Evolutionary conservation across 2,797 vertebrate genomes (phyloP), one percentile per base, ranked within the genome.

Genomic region (Petrocephalus schoutedeni): DNA sequence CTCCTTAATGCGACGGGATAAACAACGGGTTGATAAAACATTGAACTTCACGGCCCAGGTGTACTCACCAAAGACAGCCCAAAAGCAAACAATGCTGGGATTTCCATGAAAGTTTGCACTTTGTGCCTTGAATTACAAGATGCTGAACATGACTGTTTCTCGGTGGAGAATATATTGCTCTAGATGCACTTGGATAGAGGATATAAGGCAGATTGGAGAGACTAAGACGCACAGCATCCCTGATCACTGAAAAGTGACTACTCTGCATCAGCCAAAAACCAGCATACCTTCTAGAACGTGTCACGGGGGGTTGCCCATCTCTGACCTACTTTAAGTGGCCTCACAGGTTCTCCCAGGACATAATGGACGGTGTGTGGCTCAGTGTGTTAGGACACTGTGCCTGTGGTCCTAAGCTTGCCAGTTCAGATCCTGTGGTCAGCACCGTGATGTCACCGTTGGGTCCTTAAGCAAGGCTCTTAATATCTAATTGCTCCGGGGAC

Each of bases 21-120:
- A 61, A 88, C 64, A 88, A 80, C 7, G 41, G 56, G 77, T 83
- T 86, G 57, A 12, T 64, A 49, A 64, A 86, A 23, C 58, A 49
- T 45, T 61, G 86, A 86, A 36, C 57, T 64, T 64, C 86, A 8
- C 10, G n/a, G 23, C 32, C 54, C 32, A 45, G 36, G 59, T 45
- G 32, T 5, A 4, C 57, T 41, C 6, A 41, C 56, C 2, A 49
- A 28, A 53, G 51, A 84, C 49, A 28, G 49, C 16, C 51, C 82
- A 12, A 14, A 54, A 12, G 6, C 49, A 84, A 56, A 32, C 23
- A 57, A 16, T 32, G 28, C 19, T 7, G 84, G 28, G 28, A 41
- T 59, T 45, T 41, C 5, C 19, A 2, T 58, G 56, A 41, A 36
- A 86, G 28, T 59, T 86, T 32, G 14, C n/a, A 41, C 84, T 85